These are phyloP conservation scores for Biston betularia DNA, from an alignment of 2,888 invertebrate species.

Conservation along the genomic window DNA sequence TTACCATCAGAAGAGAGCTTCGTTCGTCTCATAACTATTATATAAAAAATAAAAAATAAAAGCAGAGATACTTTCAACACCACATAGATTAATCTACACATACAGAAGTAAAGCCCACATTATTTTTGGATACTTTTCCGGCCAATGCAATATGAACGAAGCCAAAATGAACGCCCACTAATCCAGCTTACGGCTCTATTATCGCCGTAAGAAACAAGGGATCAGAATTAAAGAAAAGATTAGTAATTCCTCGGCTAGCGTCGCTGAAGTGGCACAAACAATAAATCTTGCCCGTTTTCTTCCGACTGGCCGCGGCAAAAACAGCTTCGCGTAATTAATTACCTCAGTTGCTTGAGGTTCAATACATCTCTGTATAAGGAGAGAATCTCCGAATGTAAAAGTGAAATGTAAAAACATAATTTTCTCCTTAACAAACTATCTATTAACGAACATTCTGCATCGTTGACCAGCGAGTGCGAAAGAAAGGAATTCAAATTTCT, in stretches of 20 bases:
- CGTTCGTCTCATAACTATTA: too few relatives aligned
- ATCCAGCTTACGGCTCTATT: conserved; percentile 74
- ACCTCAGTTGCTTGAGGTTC: conserved; percentile 49
- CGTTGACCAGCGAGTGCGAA: too few relatives aligned
- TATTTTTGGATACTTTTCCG: conserved; percentile 41
- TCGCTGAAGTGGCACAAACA: conserved; percentile 66
- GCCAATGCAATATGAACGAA: conserved; percentile 66
- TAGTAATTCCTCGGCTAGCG: conserved; percentile 71
- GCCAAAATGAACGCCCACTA: conserved; percentile 68
- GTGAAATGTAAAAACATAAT: neutral
- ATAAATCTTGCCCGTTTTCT: conserved; percentile 80
- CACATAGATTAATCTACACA: neutral
- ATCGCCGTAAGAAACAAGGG: conserved; percentile 71
- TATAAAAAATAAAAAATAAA: too few relatives aligned
- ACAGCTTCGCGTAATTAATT: conserved; percentile 80
- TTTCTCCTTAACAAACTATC: too few relatives aligned
- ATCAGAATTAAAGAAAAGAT: conserved; percentile 81
- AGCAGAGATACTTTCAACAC: too few relatives aligned
- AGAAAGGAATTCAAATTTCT: too few relatives aligned
- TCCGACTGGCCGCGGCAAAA: conserved; percentile 74
- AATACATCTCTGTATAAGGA: conserved; percentile 18
- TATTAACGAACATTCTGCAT: too few relatives aligned
- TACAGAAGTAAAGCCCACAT: conserved; percentile 6
- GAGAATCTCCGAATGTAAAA: conserved; percentile 42
- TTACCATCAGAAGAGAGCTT: too few relatives aligned